These are phyloP conservation scores for Pipistrellus pygmaeus DNA, from an alignment of 2,797 vertebrate species.

Conservation along the genomic window DNA sequence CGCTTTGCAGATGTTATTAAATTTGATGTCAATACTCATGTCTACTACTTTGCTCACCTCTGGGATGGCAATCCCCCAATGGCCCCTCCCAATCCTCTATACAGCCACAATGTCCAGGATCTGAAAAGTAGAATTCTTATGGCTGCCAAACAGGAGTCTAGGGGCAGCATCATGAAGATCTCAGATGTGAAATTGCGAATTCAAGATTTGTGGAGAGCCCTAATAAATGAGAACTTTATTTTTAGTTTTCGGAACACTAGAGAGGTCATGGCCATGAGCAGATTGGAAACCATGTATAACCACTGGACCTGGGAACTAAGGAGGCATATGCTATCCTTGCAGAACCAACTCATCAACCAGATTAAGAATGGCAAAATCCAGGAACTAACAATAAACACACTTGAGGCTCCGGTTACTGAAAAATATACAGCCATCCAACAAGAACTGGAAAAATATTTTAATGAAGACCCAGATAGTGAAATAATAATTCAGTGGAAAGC, in stretches of 20 bases:
- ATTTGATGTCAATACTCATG: conserved; percentile 86
- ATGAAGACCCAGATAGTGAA: conserved; percentile 81
- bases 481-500: conserved; percentile 84
- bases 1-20: conserved; percentile 87
- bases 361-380: conserved; percentile 78
- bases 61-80: conserved; percentile 89
- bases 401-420: conserved; percentile 39
- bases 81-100: conserved; percentile 88
- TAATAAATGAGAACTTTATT: conserved; percentile 88
- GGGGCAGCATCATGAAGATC: conserved; percentile 69
- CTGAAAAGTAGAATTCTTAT: conserved; percentile 84
- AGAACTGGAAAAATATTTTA: conserved; percentile 81
- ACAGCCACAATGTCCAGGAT: conserved; percentile 87
- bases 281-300: conserved; percentile 84
- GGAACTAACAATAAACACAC: background rate
- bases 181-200: conserved; percentile 84
- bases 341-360: conserved; percentile 80
- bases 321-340: conserved; percentile 79
- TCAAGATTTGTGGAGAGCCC: conserved; percentile 87
- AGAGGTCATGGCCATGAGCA: conserved; percentile 85
- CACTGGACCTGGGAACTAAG: conserved; percentile 87
- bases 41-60: conserved; percentile 88
- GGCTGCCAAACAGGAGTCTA: conserved; percentile 71
- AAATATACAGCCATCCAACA: conserved; percentile 66
- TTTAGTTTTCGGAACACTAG: conserved; percentile 88